phyloP scores from a whole-genome alignment of 2,888 invertebrate species.

The Diploptera punctata region DNA sequence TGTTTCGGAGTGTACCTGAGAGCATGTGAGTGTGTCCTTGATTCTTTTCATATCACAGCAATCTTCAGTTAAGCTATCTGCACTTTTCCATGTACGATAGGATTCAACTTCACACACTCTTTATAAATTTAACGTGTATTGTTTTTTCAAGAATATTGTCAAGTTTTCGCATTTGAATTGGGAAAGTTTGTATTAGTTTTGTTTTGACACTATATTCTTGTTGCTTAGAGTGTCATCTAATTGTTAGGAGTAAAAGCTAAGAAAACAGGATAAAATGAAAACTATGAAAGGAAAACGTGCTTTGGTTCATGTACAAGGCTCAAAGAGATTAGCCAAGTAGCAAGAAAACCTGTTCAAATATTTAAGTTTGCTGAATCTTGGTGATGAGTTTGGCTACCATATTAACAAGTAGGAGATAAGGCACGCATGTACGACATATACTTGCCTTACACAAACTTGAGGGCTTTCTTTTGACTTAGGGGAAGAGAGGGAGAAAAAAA shows the following conservation, averaged over 20 bases:
- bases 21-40: too few species aligned
- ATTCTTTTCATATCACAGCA: too few species aligned
- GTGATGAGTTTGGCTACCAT: conserved; percentile 41
- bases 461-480: not conserved
- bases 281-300: conserved; percentile 30
- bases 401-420: conserved; percentile 36
- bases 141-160: too few species aligned
- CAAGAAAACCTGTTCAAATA: conserved; percentile 41
- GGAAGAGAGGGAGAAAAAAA: too few species aligned
- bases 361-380: conserved; percentile 39
- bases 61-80: too few species aligned
- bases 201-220: too few species aligned
- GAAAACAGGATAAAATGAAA: conserved; percentile 11
- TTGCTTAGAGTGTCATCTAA: not conserved
- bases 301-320: conserved; percentile 36
- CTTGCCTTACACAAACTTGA: conserved; percentile 16
- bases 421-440: conserved; percentile 27
- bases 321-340: conserved; percentile 41
- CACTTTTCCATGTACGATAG: too few species aligned
- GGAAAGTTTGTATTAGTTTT: too few species aligned
- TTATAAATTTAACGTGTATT: too few species aligned
- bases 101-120: too few species aligned
- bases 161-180: too few species aligned
- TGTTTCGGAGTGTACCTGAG: too few species aligned
- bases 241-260: not conserved